Evolutionary conservation across 2,888 invertebrate genomes (phyloP), one percentile per base, ranked within the genome.

Genomic region (Chouioia cunea): DNA sequence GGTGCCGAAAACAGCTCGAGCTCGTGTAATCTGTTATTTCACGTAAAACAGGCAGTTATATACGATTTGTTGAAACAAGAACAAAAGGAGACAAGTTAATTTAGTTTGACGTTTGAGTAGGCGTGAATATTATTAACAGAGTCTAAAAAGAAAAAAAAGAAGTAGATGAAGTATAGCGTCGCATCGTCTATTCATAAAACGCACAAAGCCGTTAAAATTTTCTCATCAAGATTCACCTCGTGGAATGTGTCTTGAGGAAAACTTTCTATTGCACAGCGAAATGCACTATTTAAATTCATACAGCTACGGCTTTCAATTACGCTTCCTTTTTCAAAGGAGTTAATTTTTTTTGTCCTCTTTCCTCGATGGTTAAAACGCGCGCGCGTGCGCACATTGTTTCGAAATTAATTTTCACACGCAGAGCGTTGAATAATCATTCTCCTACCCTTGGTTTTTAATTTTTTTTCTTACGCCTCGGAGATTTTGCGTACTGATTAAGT

Each of bases 401-500:
- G 18, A 54, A 64, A 64, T 64, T 54, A 64, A 64, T 54, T 64
- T 64, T 47, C 64, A 47, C 46, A n/a, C 57, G 20, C 12, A 20
- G 53, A 14, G 53, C 52, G 63, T 63, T 53, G 63, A 63, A 53
- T 63, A 63, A 63, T 43, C 50, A 48, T 23, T 27, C 18, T 16
- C 27, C 16, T 47, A 54, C 54, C n/a, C 27, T 22, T 53, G 22
- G 44, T 53, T 53, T 20, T 27, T 20, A 12, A n/a, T n/a, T n/a
- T 15, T 59, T n/a, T 59, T 4, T 36, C 14, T 53, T 23, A 6
- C 20, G 8, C 52, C n/a, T 22, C 22, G 43, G 16, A 22, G 43
- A 48, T 63, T 53, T 53, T 18, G 22, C 53, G 63, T 36, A n/a
- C 48, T 16, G 52, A 63, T 63, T 53, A 44, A 63, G 22, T 16